Evolutionary conservation across 2,888 invertebrate genomes (phyloP), one percentile per base, ranked within the genome.

Genomic region (Melinaea menophilus): DNA sequence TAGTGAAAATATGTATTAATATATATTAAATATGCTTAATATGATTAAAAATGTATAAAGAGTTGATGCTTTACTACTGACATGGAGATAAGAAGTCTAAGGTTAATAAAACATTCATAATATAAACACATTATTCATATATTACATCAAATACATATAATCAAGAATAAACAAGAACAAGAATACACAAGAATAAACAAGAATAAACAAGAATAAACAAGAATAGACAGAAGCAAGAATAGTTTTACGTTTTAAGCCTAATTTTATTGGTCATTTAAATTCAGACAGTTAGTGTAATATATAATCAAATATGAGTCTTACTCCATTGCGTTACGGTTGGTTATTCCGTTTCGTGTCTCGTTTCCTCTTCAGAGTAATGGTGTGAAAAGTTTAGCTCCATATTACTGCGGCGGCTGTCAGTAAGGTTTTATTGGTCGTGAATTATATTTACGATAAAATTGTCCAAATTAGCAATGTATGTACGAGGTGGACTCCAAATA

Each of bases 231-330:
- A 31, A 51, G 31, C 11, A 67, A 63, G 59, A 68, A 37, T 55
- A 47, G 61, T 62, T 62, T 63, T 63, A 61, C 64, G 64, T 67
- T 63, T 64, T 67, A 59, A 65, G 58, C 65, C 59, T 67, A 69
- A 67, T 69, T 67, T 65, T 69, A 69, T 69, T 69, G 69, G 65
- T 63, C 63, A 65, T 67, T 69, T 65, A 63, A 65, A 60, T 55
- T 59, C 54, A 65, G 56, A 60, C 58, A 48, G 31, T 34, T 22
- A 11, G 12, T 34, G 2, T 13, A n/a, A 5, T 11, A 12, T 4
- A 4, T 33, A 57, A 59, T n/a, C 33, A 2, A 34, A 62, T 35
- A 31, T 55, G 34, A 59, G 51, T 58, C 60, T 48, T 67, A 60
- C 3, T 0, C 0, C 5, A 3, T 0, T 0, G 0, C 0, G 0